Percentiles rank a stretch among this genome's conserved stretches.
Evolutionary conservation across 2,888 invertebrate genomes (phyloP).

Genomic region (Stomorhina lunata): DNA sequence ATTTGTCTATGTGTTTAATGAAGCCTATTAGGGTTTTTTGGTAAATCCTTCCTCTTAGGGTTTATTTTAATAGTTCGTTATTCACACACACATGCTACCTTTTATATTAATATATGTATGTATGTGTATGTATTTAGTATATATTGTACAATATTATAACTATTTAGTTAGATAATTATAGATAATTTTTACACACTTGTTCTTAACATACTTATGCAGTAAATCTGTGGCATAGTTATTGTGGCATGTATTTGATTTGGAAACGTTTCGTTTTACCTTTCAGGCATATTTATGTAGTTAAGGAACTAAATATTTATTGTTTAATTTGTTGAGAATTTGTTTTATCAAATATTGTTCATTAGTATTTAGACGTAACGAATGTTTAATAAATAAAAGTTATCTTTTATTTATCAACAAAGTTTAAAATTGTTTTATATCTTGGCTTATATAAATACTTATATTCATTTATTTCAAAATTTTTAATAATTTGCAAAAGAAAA

Average conservation of each 20-base stretch:
- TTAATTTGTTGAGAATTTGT: constrained; percentile 8
- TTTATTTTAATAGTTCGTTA: neutral
- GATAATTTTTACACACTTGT: neutral
- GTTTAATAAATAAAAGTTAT: no score
- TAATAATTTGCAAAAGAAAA: no score
- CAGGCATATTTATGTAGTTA: constrained; percentile 1
- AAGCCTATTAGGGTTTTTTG: constrained; percentile 51
- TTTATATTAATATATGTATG: neutral
- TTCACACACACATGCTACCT: neutral
- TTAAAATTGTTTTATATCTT: no score
- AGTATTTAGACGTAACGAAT: neutral
- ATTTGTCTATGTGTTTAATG: constrained; percentile 30
- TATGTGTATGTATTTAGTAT: no score
- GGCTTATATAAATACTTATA: no score
- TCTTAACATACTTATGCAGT: no score
- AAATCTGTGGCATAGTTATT: neutral
- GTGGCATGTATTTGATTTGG: neutral
- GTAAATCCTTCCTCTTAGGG: neutral
- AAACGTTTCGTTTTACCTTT: constrained; percentile 3
- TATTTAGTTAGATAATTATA: neutral
- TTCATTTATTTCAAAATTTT: no score
- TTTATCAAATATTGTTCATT: neutral
- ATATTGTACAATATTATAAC: no score
- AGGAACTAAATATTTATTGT: neutral
- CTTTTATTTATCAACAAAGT: no score